Percentiles rank a stretch among this genome's conserved stretches.
These are phyloP conservation scores for Eleutherodactylus coqui DNA, from an alignment of 2,797 vertebrate species.

Conservation along the genomic window DNA sequence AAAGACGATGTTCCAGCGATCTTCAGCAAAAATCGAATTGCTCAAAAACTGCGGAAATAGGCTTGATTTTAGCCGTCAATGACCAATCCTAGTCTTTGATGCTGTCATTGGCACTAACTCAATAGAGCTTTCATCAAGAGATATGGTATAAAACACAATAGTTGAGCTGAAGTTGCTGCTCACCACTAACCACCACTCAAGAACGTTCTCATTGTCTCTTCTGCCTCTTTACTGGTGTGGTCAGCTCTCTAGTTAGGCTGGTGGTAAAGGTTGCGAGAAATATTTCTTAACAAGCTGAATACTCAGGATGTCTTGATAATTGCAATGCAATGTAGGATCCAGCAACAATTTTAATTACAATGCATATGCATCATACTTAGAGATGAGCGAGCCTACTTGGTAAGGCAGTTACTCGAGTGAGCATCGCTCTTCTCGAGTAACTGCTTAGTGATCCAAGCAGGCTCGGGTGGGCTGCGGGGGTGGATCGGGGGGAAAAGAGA, in stretches of 20 bases:
- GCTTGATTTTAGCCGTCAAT: no score
- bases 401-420: no score
- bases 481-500: no score
- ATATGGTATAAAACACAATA: no score
- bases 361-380: no score
- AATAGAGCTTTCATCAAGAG: background rate
- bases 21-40: no score
- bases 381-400: no score
- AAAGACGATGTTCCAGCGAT: no score
- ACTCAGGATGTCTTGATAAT: background rate
- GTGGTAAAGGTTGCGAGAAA: background rate
- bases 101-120: background rate
- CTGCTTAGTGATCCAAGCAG: no score
- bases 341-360: background rate
- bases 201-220: background rate
- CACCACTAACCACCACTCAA: background rate
- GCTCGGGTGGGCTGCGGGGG: no score
- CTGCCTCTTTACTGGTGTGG: background rate
- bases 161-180: background rate
- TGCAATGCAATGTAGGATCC: background rate
- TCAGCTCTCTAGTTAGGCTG: background rate
- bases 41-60: no score
- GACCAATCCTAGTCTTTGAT: background rate
- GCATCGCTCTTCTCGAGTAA: no score
- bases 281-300: background rate